Conservation (phyloP, 2,113 vertebrate genomes). For the Pandion haliaetus region DNA sequence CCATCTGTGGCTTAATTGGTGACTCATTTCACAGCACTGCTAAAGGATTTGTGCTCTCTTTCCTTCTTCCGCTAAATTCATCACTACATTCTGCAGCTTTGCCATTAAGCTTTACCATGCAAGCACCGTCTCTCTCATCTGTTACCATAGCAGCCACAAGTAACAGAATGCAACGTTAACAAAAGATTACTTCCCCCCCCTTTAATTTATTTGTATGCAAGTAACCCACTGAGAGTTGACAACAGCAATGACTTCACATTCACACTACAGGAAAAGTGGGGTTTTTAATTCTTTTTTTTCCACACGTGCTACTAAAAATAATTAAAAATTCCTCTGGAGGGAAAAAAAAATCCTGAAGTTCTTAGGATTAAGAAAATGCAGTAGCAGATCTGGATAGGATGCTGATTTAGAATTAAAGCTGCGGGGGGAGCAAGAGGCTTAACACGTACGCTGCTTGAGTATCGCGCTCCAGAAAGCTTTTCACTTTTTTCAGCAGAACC, state of each 20-base stretch:
- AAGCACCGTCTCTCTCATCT: neutral
- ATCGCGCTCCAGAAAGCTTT: neutral
- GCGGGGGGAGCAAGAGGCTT: neutral
- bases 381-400: constrained; percentile 1
- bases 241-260: neutral
- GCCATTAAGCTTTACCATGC: neutral
- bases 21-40: neutral
- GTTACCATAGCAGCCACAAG: constrained; percentile 59
- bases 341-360: neutral
- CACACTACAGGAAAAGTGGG: neutral
- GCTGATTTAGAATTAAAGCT: constrained; percentile 28
- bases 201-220: constrained; percentile 50
- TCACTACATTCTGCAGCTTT: neutral
- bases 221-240: constrained; percentile 5
- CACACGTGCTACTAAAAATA: neutral
- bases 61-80: neutral
- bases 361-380: constrained; percentile 23
- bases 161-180: neutral
- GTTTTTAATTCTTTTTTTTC: neutral
- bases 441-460: neutral
- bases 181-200: neutral
- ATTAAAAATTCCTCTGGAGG: neutral
- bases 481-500: neutral
- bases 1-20: neutral
- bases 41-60: neutral